Evolutionary conservation across 2,888 invertebrate genomes (phyloP).

Genomic region (Acholoe squamosa): DNA sequence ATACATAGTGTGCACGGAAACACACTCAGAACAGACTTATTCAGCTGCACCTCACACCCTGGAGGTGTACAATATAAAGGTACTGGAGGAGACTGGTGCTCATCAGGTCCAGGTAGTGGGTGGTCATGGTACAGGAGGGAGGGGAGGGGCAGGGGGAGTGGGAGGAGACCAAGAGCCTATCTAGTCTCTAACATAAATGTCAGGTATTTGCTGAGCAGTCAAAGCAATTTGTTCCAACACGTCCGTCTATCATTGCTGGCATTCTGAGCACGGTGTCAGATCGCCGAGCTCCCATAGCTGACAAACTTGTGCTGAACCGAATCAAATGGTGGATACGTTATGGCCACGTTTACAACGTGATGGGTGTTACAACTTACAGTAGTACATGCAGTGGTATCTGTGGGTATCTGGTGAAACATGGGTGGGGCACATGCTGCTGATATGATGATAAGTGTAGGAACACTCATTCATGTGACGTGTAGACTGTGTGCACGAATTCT

Average conservation of each 20-base stretch:
- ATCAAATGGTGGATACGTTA: constrained; percentile 2
- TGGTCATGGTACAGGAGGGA: not conserved
- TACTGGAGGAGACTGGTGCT: not conserved
- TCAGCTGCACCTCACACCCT: not conserved
- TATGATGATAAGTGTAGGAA: too few species aligned
- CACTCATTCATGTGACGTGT: too few species aligned
- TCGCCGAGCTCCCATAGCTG: not conserved
- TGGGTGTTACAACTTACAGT: not conserved
- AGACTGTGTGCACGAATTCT: too few species aligned
- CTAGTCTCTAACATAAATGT: constrained; percentile 10
- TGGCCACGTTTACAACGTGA: not conserved
- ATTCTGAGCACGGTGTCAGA: constrained; percentile 47
- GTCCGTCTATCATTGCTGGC: constrained; percentile 30
- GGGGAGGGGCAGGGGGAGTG: not conserved
- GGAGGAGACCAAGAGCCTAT: not conserved
- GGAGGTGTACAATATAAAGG: not conserved
- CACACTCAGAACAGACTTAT: not conserved
- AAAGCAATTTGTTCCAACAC: constrained; percentile 45
- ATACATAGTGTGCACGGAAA: not conserved
- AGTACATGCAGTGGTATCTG: too few species aligned
- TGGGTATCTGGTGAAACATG: too few species aligned
- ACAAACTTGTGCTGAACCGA: not conserved
- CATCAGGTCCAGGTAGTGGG: not conserved
- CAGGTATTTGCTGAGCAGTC: constrained; percentile 45
- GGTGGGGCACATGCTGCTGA: too few species aligned